phyloP scores from a whole-genome alignment of 2,797 vertebrate species.

The Neostethus bicornis region DNA sequence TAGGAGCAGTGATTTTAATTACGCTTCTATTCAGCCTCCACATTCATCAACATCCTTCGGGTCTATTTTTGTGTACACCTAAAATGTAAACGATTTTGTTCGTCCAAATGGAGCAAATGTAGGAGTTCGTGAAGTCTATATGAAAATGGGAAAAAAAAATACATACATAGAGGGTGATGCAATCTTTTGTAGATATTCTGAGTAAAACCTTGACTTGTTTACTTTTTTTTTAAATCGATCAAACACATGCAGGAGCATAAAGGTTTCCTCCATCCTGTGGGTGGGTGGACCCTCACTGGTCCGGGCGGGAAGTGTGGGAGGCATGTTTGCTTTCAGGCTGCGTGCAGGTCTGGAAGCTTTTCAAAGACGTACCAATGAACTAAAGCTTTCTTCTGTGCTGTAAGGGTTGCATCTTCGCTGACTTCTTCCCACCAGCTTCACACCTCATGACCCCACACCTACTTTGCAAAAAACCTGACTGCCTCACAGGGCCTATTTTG shows the following conservation, averaged over 20 bases:
- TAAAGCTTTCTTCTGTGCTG: conserved; percentile 52
- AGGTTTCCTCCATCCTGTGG: conserved; percentile 46
- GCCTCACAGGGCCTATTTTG: conserved; percentile 26
- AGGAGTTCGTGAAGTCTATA: too few species aligned
- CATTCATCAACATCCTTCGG: too few species aligned
- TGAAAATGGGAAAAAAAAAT: conserved; percentile 4
- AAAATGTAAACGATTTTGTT: too few species aligned
- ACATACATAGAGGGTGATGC: conserved; percentile 4
- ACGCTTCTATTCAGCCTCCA: too few species aligned
- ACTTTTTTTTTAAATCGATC: conserved; percentile 36
- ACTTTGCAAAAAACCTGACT: conserved; percentile 42
- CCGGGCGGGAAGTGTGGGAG: conserved; percentile 57
- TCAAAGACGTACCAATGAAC: conserved; percentile 59
- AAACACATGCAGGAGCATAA: conserved; percentile 40
- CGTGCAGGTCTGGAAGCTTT: conserved; percentile 59
- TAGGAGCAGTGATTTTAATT: too few species aligned
- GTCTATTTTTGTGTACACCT: too few species aligned
- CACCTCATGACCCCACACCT: conserved; percentile 48
- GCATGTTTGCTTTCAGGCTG: conserved; percentile 53
- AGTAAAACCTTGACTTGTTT: conserved; percentile 46
- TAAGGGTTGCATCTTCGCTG: conserved; percentile 55
- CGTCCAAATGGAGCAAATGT: too few species aligned
- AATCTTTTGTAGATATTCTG: conserved; percentile 41
- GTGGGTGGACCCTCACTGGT: conserved; percentile 53
- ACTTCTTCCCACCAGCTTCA: conserved; percentile 43